Conservation (phyloP, 2,113 vertebrate species). For the Conger conger region DNA sequence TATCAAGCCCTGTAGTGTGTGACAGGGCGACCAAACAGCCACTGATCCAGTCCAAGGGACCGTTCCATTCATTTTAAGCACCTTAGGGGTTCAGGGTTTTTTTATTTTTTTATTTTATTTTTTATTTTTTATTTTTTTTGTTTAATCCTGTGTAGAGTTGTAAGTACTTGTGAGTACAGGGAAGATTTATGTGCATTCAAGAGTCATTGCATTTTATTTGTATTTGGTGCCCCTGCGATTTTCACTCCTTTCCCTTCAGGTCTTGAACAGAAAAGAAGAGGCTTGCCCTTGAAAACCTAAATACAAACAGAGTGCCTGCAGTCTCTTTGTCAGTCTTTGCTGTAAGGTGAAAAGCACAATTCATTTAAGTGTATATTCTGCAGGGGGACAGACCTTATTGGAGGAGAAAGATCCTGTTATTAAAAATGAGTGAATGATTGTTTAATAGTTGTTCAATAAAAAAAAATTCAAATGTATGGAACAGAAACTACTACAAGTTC, state of each 20-base stretch:
- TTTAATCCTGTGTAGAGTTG: conserved; percentile 6
- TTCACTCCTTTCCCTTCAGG: neutral
- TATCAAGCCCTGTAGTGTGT: neutral
- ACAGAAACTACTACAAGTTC: neutral
- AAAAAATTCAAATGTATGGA: neutral
- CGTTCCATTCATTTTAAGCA: neutral
- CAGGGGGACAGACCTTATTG: conserved; percentile 13
- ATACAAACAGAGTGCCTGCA: conserved; percentile 25
- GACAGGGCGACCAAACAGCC: neutral
- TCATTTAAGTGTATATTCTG: conserved; percentile 21
- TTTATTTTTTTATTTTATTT: too few species aligned
- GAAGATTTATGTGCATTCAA: conserved; percentile 6
- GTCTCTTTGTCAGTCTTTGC: conserved; percentile 24
- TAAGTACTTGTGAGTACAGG: conserved; percentile 15
- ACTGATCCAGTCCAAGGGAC: neutral
- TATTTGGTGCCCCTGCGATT: neutral
- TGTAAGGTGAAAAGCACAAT: conserved; percentile 26
- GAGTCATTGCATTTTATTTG: neutral
- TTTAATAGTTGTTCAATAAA: conserved; percentile 26
- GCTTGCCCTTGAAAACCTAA: conserved; percentile 23
- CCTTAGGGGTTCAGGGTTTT: neutral
- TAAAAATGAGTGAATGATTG: conserved; percentile 23
- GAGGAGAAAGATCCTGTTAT: neutral
- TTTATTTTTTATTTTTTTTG: too few species aligned
- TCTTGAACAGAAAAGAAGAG: conserved; percentile 1